Conservation (phyloP, 92 coral and sea anemone genomes). For the Parazoanthus swiftii region DNA sequence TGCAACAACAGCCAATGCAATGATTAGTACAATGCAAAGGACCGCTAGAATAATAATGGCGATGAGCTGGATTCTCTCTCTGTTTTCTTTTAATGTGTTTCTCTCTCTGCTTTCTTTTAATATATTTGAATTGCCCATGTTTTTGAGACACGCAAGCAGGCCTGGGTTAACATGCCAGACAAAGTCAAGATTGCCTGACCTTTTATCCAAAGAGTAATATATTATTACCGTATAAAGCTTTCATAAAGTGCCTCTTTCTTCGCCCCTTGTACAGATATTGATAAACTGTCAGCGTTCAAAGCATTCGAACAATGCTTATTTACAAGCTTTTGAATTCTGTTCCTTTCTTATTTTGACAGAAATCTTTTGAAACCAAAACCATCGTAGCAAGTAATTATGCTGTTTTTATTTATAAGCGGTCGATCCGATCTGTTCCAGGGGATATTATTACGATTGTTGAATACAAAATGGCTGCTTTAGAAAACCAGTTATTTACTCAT, state of each 20-base stretch:
- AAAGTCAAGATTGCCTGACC: not conserved
- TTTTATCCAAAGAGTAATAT: no score
- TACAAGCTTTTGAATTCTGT: not conserved
- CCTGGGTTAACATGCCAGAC: not conserved
- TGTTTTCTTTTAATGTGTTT: slow-evolving; percentile 4
- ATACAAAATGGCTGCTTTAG: not conserved
- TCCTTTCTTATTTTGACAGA: not conserved
- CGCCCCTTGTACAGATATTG: no score
- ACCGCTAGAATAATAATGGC: slow-evolving; percentile 39
- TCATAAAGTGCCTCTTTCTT: no score
- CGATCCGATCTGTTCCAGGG: not conserved
- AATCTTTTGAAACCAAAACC: not conserved
- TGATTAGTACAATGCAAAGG: slow-evolving; percentile 53
- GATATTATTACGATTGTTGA: not conserved
- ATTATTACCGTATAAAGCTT: no score
- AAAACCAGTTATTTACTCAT: not conserved
- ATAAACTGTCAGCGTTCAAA: no score
- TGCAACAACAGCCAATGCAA: slow-evolving; percentile 59
- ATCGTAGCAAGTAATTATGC: not conserved
- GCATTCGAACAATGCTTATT: no score
- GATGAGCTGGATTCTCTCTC: slow-evolving; percentile 30
- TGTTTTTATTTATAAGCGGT: not conserved
- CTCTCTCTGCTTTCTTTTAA: slow-evolving; percentile 6
- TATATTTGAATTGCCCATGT: not conserved
- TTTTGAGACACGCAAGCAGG: not conserved